Percentiles rank a stretch among this genome's conserved stretches.
phyloP scores from a whole-genome alignment of 1,140 invertebrate species.

The Babylonia areolata region DNA sequence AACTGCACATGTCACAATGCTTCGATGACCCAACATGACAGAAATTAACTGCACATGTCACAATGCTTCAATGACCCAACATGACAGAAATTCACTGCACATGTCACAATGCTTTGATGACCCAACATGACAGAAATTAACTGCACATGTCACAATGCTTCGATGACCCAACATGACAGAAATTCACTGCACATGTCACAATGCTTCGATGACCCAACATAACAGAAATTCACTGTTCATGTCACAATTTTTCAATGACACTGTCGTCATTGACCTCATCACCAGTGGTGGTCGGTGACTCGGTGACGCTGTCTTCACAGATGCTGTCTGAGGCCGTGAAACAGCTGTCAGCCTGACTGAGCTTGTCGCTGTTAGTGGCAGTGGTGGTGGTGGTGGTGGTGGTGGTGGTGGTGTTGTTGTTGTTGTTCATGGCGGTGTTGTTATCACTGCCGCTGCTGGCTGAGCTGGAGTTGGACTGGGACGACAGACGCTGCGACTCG shows the following conservation, averaged over 20 bases:
- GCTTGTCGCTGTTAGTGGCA: constrained; percentile 35
- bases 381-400: constrained; percentile 38
- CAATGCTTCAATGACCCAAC: too few species aligned
- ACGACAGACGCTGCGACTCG: constrained; percentile 51
- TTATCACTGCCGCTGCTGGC: constrained; percentile 34
- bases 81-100: not conserved
- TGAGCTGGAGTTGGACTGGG: constrained; percentile 56
- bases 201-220: not conserved
- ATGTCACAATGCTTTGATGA: not conserved
- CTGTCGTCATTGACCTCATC: not conserved
- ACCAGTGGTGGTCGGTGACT: not conserved
- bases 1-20: too few species aligned
- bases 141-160: not conserved
- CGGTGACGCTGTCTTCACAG: constrained; percentile 34
- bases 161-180: not conserved
- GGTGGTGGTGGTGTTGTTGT: constrained; percentile 40
- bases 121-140: not conserved
- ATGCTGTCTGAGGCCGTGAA: constrained; percentile 35
- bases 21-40: too few species aligned
- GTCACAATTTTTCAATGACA: constrained; percentile 2
- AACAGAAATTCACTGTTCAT: not conserved
- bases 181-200: not conserved
- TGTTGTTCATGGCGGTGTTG: constrained; percentile 26
- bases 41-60: too few species aligned
- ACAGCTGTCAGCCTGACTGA: constrained; percentile 41